Conservation (phyloP, 1,140 invertebrate genomes). For the Anastrepha obliqua region DNA sequence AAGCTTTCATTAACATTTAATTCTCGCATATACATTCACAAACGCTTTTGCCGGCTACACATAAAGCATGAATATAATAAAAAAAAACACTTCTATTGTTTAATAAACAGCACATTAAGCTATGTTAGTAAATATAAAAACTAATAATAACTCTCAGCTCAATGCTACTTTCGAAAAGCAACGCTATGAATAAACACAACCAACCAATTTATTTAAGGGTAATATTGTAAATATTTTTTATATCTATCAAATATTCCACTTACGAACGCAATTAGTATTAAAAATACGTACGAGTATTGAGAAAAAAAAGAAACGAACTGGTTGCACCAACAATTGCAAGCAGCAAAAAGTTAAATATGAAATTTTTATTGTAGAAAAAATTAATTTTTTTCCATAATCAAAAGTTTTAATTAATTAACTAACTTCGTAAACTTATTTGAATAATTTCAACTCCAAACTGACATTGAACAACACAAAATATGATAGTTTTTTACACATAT, state of each 20-base stretch:
- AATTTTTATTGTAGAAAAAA: conserved; percentile 35
- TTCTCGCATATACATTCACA: background rate
- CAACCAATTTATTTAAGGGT: conserved; percentile 29
- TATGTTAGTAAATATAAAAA: background rate
- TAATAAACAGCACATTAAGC: background rate
- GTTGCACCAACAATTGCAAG: conserved; percentile 50
- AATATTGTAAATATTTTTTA: conserved; percentile 4
- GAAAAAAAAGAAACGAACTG: conserved; percentile 4
- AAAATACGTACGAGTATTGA: background rate
- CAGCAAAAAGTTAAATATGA: conserved; percentile 44
- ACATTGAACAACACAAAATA: conserved; percentile 74
- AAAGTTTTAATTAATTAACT: conserved; percentile 42
- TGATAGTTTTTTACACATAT: background rate
- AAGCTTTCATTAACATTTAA: too few species aligned
- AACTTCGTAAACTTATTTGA: conserved; percentile 22
- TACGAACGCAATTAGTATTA: conserved; percentile 34
- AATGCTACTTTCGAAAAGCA: background rate
- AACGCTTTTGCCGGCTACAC: background rate
- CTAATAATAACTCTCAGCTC: conserved; percentile 3
- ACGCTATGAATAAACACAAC: conserved; percentile 26
- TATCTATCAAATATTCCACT: background rate
- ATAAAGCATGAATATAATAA: background rate
- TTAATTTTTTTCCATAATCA: background rate
- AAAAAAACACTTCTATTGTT: background rate
- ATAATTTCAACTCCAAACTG: conserved; percentile 70